A percentile compares a stretch with the other conserved stretches of the same genome.
phyloP scores from a whole-genome alignment of 2,797 vertebrate genomes.

The Sebastes kiyomatsui region DNA sequence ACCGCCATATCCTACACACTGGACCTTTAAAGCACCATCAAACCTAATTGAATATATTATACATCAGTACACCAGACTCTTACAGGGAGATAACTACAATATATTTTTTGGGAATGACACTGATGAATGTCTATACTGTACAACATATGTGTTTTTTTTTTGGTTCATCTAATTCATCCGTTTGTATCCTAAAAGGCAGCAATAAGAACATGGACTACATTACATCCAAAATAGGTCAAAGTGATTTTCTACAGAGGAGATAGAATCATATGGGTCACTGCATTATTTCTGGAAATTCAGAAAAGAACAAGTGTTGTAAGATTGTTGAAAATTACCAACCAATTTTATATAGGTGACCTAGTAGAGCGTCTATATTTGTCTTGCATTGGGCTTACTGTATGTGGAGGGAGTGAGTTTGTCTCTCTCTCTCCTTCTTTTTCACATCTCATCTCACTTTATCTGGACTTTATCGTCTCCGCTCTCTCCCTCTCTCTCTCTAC shows the following conservation, averaged over 20 bases:
- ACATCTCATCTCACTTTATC: constrained; percentile 43
- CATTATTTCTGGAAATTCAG: constrained; percentile 83
- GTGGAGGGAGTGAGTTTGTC: constrained; percentile 35
- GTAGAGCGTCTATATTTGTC: constrained; percentile 80
- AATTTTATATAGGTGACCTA: constrained; percentile 84
- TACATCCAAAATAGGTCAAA: constrained; percentile 82
- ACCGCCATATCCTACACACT: too few species aligned
- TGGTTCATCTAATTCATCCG: constrained; percentile 34
- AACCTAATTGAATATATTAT: background rate
- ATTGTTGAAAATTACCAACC: constrained; percentile 79
- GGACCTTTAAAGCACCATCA: background rate
- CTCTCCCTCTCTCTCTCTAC: background rate
- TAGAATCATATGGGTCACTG: constrained; percentile 83
- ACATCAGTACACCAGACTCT: background rate
- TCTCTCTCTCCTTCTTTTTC: constrained; percentile 42
- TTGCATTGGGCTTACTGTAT: constrained; percentile 44
- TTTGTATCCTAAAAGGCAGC: constrained; percentile 66
- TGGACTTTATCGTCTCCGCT: constrained; percentile 34
- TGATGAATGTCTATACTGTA: background rate
- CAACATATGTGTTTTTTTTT: background rate
- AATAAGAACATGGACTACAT: constrained; percentile 81
- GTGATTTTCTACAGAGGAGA: constrained; percentile 76
- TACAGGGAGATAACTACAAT: background rate
- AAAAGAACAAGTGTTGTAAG: constrained; percentile 71
- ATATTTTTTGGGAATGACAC: background rate